Percentiles rank a stretch among this genome's conserved stretches.
phyloP scores from a whole-genome alignment of 1,140 invertebrate species.

The Scaptomyza pallida region DNA sequence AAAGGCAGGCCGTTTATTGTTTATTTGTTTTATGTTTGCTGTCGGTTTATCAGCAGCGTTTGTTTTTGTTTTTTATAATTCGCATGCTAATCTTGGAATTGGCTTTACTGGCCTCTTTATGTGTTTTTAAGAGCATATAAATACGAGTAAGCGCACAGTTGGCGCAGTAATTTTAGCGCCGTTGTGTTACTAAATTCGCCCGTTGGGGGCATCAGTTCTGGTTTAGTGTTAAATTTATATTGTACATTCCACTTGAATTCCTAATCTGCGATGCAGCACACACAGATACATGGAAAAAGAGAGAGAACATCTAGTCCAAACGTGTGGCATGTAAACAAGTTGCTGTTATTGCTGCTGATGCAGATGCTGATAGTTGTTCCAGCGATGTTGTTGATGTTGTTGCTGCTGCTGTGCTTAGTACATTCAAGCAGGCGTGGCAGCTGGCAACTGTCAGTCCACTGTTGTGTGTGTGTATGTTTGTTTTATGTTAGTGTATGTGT shows the following conservation, averaged over 20 bases:
- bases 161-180: background rate
- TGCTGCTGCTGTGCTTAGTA: slow-evolving; percentile 24
- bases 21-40: slow-evolving; percentile 21
- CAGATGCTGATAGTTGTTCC: slow-evolving; percentile 38
- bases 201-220: background rate
- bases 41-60: slow-evolving; percentile 35
- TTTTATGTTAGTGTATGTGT: slow-evolving; percentile 40
- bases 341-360: slow-evolving; percentile 46
- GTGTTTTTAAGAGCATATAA: background rate
- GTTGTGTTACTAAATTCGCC: slow-evolving; percentile 12
- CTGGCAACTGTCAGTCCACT: slow-evolving; percentile 24
- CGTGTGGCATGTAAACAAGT: slow-evolving; percentile 64
- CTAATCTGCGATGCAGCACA: slow-evolving; percentile 55
- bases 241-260: slow-evolving; percentile 67
- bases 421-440: slow-evolving; percentile 28
- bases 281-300: slow-evolving; percentile 35
- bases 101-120: background rate
- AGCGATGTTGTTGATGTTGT: slow-evolving; percentile 20
- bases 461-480: slow-evolving; percentile 19
- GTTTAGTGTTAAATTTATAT: slow-evolving; percentile 27
- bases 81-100: slow-evolving; percentile 45
- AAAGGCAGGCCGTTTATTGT: slow-evolving; percentile 15
- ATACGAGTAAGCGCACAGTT: background rate
- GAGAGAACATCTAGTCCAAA: slow-evolving; percentile 22
- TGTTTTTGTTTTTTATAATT: slow-evolving; percentile 27